These are phyloP conservation scores for Rhagium mordax DNA, from an alignment of 2,888 invertebrate genomes.

Conservation along the genomic window DNA sequence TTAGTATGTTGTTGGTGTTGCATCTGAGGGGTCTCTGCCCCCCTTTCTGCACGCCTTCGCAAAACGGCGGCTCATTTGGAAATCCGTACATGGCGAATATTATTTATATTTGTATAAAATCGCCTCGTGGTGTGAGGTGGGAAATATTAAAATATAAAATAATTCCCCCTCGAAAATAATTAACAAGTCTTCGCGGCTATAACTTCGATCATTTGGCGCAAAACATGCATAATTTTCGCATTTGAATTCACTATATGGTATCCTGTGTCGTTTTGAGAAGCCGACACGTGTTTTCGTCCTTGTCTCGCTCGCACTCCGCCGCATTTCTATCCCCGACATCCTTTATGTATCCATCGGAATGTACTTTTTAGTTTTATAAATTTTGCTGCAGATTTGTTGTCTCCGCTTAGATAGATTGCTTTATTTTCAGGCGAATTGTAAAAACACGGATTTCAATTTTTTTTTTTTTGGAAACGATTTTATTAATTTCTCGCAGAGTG, in stretches of 20 bases:
- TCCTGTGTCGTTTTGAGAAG: conserved; percentile 58
- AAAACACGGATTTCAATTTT: not conserved
- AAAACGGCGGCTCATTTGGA: conserved; percentile 1
- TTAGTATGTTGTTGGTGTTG: no score
- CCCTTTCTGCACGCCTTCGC: no score
- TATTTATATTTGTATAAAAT: conserved; percentile 42
- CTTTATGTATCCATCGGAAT: conserved; percentile 17
- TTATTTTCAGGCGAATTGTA: not conserved
- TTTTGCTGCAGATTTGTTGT: not conserved
- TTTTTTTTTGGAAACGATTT: not conserved
- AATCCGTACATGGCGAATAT: conserved; percentile 29
- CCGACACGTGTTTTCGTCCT: conserved; percentile 47
- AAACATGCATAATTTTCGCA: conserved; percentile 67
- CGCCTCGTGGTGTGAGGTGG: conserved; percentile 56
- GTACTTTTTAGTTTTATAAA: conserved; percentile 21
- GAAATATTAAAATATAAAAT: conserved; percentile 62
- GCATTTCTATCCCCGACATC: not conserved
- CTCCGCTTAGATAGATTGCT: conserved; percentile 19
- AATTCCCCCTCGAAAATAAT: conserved; percentile 59
- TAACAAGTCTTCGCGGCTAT: conserved; percentile 61
- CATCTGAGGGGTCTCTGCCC: no score
- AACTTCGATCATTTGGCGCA: conserved; percentile 62
- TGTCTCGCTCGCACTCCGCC: conserved; percentile 8
- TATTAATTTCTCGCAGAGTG: not conserved
- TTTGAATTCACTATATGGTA: conserved; percentile 65